Conservation (phyloP, 2,888 invertebrate species). For the Iphiclides podalirius region DNA sequence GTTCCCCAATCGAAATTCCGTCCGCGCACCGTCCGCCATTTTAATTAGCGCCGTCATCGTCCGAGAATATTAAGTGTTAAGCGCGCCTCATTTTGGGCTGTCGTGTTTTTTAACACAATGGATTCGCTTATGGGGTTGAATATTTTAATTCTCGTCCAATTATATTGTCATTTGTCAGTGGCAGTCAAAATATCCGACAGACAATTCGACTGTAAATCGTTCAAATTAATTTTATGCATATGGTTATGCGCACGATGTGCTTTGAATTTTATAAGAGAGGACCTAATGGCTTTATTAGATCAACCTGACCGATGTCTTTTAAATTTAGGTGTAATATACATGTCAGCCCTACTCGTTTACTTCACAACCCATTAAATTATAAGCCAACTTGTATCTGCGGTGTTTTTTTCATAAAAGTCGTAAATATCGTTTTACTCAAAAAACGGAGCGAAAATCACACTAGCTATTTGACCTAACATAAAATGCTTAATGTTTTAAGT, state of each 20-base stretch:
- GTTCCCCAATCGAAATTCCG: slow-evolving; percentile 18
- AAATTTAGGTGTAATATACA: too few species aligned
- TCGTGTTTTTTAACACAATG: slow-evolving; percentile 8
- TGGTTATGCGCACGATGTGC: neutral
- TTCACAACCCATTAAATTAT: too few species aligned
- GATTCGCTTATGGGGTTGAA: slow-evolving; percentile 5
- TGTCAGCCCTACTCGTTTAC: too few species aligned
- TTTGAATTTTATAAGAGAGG: neutral
- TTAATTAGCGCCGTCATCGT: slow-evolving; percentile 18
- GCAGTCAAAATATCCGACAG: neutral
- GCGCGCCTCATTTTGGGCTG: slow-evolving; percentile 1
- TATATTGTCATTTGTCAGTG: slow-evolving; percentile 1
- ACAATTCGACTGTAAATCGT: neutral
- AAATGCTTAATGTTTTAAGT: too few species aligned
- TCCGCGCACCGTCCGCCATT: slow-evolving; percentile 6
- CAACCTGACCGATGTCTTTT: too few species aligned
- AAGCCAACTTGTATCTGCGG: too few species aligned
- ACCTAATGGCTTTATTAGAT: neutral
- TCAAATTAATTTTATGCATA: neutral
- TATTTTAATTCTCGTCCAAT: slow-evolving; percentile 8
- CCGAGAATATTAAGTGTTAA: slow-evolving; percentile 8
- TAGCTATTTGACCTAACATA: too few species aligned
- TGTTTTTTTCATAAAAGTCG: too few species aligned
- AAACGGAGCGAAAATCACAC: too few species aligned
- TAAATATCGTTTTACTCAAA: too few species aligned